These are phyloP conservation scores for Eulemur mongoz DNA, from an alignment of 2,797 vertebrate species.

Conservation along the genomic window DNA sequence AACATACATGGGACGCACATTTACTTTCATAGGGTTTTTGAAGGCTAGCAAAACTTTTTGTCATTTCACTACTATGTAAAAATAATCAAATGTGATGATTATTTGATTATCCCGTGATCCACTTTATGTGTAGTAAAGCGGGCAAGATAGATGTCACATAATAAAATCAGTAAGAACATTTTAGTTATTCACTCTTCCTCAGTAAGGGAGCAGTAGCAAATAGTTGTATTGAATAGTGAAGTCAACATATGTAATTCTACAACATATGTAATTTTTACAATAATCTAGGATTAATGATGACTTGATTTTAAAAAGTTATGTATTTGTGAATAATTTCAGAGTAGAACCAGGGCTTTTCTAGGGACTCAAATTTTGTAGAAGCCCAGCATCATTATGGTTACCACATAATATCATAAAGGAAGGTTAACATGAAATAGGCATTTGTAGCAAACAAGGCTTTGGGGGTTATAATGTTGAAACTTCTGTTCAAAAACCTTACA, in stretches of 20 bases:
- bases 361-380: not conserved
- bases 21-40: not conserved
- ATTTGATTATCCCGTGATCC: not conserved
- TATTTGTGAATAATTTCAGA: conserved; percentile 54
- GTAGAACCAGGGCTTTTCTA: conserved; percentile 24
- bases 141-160: conserved; percentile 25
- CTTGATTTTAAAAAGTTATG: conserved; percentile 5
- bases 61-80: conserved; percentile 17
- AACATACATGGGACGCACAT: not conserved
- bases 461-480: conserved; percentile 58
- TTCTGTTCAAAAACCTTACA: conserved; percentile 59
- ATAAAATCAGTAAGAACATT: conserved; percentile 17
- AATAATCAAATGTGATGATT: not conserved
- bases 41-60: conserved; percentile 2
- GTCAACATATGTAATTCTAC: conserved; percentile 45
- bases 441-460: conserved; percentile 48
- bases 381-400: not conserved
- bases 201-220: not conserved
- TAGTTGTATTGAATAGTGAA: not conserved
- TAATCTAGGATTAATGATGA: conserved; percentile 24
- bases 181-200: conserved; percentile 52
- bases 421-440: not conserved
- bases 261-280: conserved; percentile 47
- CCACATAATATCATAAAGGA: conserved; percentile 17
- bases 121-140: conserved; percentile 43